These are phyloP conservation scores for Sarcophaga variegata DNA, from an alignment of 2,888 invertebrate genomes.

Conservation along the genomic window DNA sequence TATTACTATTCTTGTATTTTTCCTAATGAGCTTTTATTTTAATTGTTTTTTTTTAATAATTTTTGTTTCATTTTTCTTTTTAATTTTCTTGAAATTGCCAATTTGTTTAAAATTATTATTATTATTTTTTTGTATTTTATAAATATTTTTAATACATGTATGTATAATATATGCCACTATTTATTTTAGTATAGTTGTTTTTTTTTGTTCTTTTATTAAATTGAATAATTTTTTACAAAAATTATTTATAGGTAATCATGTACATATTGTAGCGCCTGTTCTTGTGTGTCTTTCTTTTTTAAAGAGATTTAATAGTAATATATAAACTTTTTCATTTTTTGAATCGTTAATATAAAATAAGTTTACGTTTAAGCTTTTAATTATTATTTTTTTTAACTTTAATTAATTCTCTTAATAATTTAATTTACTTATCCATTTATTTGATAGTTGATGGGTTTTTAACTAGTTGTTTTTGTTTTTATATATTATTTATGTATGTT, in stretches of 20 bases:
- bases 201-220: conserved; percentile 31
- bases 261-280: conserved; percentile 78
- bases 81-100: conserved; percentile 8
- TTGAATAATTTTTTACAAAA: conserved; percentile 66
- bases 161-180: conserved; percentile 50
- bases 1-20: conserved; percentile 32
- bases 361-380: conserved; percentile 51
- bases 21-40: conserved; percentile 49
- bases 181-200: conserved; percentile 56
- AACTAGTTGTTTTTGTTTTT: conserved; percentile 50
- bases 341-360: conserved; percentile 60
- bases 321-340: conserved; percentile 44
- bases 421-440: conserved; percentile 41
- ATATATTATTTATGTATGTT: conserved; percentile 43
- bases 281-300: conserved; percentile 55
- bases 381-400: conserved; percentile 33
- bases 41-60: conserved; percentile 37
- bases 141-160: background rate
- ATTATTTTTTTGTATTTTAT: conserved; percentile 15
- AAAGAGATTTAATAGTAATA: conserved; percentile 47
- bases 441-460: conserved; percentile 64
- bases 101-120: conserved; percentile 41
- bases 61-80: conserved; percentile 31
- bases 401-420: conserved; percentile 42
- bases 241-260: conserved; percentile 75